Evolutionary conservation across 1,140 invertebrate species (phyloP), one percentile per base, ranked within the genome.

Genomic region (Drosophila watanabei): DNA sequence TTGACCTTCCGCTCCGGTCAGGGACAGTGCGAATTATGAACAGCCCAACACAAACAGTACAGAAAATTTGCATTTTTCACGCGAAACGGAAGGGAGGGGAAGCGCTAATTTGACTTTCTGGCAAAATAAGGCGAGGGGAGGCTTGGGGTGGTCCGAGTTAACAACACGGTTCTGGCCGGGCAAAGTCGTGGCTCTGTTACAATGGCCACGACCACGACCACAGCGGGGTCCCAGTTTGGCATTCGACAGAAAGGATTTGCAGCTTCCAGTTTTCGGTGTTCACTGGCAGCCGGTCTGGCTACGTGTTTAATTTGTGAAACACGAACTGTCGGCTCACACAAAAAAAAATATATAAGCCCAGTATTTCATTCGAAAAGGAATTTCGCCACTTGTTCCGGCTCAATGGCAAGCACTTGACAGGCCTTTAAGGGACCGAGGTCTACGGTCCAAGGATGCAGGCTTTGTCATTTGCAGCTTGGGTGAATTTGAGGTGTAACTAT

Each of bases 251-350:
- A 77, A 70, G 64, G 66, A 86, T 82, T 79, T 56, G 60, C 65
- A 41, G 49, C 64, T 39, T 57, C 9, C 54, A 57, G 35, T 57
- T 57, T 39, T 57, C 54, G 54, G 35, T 57, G 54, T 57, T 57
- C 54, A 39, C n/a, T 57, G 56, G 39, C 41, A 9, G 18, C 39
- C 57, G 46, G 57, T 7, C 39, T 32, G 24, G 59, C 39, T 58
- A 78, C 76, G 80, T 88, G 85, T 88, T 88, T 83, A 88, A 88
- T 87, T 88, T 88, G 84, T 80, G 80, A 58, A 83, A 88, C 84
- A 88, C 75, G 69, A 60, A 24, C 72, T 52, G 52, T 52, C 24
- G 70, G 30, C 37, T 20, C 18, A 51, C 46, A 65, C 43, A 57
- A 61, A 52, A 16, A 20, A 18, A 20, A 70, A 28, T 20, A 30